A percentile compares a stretch with the other conserved stretches of the same genome.
These are phyloP conservation scores for Siphamia tubifer DNA, from an alignment of 2,113 vertebrate genomes.

Conservation along the genomic window DNA sequence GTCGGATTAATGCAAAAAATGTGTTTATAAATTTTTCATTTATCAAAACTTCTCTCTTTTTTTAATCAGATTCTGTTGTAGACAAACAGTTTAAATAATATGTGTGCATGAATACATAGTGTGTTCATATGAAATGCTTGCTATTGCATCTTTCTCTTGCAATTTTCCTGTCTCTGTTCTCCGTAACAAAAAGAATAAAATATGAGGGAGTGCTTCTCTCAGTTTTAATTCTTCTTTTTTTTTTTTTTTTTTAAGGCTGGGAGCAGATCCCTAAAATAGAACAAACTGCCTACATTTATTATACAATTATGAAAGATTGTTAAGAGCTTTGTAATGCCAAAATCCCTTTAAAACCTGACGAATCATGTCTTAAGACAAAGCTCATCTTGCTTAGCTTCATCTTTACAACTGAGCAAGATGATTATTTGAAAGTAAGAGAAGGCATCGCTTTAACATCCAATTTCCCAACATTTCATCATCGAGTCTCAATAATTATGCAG, in stretches of 20 bases:
- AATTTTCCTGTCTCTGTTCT: conserved; percentile 45
- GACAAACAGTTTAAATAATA: conserved; percentile 24
- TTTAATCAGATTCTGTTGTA: too few species aligned
- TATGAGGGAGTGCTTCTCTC: conserved; percentile 3
- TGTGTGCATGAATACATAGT: too few species aligned
- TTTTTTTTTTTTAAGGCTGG: background rate
- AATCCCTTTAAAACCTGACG: conserved; percentile 54
- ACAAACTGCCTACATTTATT: conserved; percentile 52
- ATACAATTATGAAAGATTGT: conserved; percentile 44
- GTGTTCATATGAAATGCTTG: too few species aligned
- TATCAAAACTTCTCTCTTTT: background rate
- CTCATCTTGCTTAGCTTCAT: conserved; percentile 21
- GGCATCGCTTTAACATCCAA: conserved; percentile 51
- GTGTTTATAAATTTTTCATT: background rate
- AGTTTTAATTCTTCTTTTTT: background rate
- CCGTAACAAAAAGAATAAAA: conserved; percentile 46
- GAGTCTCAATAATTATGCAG: conserved; percentile 71
- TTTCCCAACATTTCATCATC: conserved; percentile 78
- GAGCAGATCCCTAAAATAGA: conserved; percentile 35
- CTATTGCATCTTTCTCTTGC: conserved; percentile 52
- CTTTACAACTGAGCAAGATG: conserved; percentile 50
- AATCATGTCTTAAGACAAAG: conserved; percentile 37
- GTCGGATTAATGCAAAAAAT: background rate
- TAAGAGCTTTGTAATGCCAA: conserved; percentile 27
- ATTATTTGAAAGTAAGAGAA: conserved; percentile 46